Percentiles rank a stretch among this genome's conserved stretches.
Evolutionary conservation across 37 sponge, comb jelly and placozoan species (phyloP).

Genomic region (Chondrosia reniformis): DNA sequence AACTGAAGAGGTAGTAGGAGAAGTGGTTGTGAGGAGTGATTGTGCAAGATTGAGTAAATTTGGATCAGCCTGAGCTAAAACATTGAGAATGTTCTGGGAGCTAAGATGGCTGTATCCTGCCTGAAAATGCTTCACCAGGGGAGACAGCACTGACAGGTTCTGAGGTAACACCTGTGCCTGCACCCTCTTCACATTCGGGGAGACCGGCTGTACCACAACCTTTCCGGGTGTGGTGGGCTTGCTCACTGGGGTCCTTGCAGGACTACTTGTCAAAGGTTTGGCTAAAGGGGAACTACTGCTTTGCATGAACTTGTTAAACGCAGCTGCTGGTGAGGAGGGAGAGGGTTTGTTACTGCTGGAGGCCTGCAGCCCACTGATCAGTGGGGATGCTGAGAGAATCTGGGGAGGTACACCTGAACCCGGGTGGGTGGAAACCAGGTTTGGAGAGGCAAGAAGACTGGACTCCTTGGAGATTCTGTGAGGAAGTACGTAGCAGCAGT

Average conservation of each 20-base stretch:
- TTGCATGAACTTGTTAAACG: background rate
- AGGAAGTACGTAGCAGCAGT: background rate
- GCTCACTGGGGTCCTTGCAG: background rate
- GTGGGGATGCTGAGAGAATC: background rate
- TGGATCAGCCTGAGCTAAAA: background rate
- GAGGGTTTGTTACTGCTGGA: background rate
- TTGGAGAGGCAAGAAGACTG: background rate
- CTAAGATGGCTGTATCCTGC: background rate
- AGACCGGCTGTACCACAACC: conserved; percentile 16
- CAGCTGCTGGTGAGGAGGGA: background rate
- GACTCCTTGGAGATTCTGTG: background rate
- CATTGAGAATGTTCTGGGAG: background rate
- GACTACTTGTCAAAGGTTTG: background rate
- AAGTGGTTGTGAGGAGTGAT: background rate
- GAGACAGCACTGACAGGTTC: background rate
- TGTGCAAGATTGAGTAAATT: background rate
- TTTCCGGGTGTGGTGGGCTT: conserved; percentile 8
- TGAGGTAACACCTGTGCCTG: conserved; percentile 4
- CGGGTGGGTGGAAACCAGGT: background rate
- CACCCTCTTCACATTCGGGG: conserved; percentile 16
- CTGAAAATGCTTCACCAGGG: background rate
- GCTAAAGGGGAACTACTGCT: background rate
- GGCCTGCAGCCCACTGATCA: background rate
- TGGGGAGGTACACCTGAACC: background rate
- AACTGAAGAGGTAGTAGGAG: too few species aligned